Conservation (phyloP, 2,888 invertebrate genomes). For the Torymus aiolomorphi region DNA sequence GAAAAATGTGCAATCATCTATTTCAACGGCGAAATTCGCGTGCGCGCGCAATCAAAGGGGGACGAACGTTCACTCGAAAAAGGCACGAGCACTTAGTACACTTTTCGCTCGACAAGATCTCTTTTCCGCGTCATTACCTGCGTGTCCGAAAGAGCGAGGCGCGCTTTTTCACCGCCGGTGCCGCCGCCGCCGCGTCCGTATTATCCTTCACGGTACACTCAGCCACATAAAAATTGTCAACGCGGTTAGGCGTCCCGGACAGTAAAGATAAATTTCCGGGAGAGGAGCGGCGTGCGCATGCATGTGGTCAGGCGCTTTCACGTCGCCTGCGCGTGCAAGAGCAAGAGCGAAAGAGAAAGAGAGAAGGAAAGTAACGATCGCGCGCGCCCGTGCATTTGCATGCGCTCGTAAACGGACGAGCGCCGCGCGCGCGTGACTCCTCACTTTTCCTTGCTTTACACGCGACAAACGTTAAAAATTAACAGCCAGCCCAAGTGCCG, state of each 20-base stretch:
- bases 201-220: constrained; percentile 35
- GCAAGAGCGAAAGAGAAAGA: constrained; percentile 11
- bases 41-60: background rate
- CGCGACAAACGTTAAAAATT: constrained; percentile 44
- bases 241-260: constrained; percentile 1
- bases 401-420: constrained; percentile 30
- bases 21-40: constrained; percentile 5
- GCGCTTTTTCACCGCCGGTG: background rate
- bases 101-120: constrained; percentile 22
- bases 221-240: constrained; percentile 43
- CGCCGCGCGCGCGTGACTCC: constrained; percentile 18
- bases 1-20: constrained; percentile 2
- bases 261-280: constrained; percentile 36
- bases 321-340: too few species aligned
- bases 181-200: background rate
- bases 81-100: constrained; percentile 24
- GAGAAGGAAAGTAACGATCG: constrained; percentile 32
- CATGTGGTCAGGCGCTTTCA: too few species aligned
- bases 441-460: constrained; percentile 17
- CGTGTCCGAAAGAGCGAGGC: background rate
- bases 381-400: constrained; percentile 25
- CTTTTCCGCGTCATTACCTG: constrained; percentile 33
- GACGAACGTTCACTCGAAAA: background rate
- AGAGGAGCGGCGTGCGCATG: background rate
- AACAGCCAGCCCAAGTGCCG: constrained; percentile 33